Evolutionary conservation across 2,797 vertebrate genomes (phyloP), one percentile per base, ranked within the genome.

Genomic region (Protonibea diacanthus): DNA sequence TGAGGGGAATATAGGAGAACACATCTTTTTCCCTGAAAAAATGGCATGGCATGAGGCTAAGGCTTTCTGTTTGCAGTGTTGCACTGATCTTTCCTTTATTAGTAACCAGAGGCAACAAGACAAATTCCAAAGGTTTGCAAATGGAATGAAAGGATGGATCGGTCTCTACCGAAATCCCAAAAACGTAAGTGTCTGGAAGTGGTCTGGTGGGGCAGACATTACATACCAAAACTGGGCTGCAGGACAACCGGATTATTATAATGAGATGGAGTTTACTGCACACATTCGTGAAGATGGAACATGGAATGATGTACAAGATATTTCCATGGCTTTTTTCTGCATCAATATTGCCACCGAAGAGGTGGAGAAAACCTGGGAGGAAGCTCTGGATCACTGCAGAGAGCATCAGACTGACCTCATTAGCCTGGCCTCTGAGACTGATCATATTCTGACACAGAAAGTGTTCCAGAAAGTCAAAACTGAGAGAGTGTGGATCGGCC

Each of bases 401-500:
- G 0, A 20, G 1, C 10, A 3, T 0, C 0, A 47, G 2, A 18
- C 3, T 2, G 0, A 57, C 27, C 67, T 89, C 13, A 33, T 29
- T 62, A 38, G 67, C 42, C 38, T 88, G 40, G 1, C 12, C 21
- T 82, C 80, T 40, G 13, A 62, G 7, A 18, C 38, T 0, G 66
- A 81, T 9, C 44, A 11, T 10, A 23, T 20, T 25, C 47, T 57
- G 61, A 75, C 61, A 27, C 72, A 33, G 0, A 0, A 3, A 69
- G 47, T 85, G 4, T 5, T 80, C 53, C 6, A 55, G 4, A 0
- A 9, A 1, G 1, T 20, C 1, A 0, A n/a, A 40, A 52, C 58
- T 1, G 47, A 86, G 12, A 4, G 1, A 10, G 72, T 88, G 55
- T 93, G 92, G 92, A 90, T 84, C 0, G 87, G 92, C 4, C 78